Percentiles rank a stretch among this genome's conserved stretches.
These are phyloP conservation scores for Elephas maximus DNA, from an alignment of 2,113 vertebrate genomes.

Conservation along the genomic window DNA sequence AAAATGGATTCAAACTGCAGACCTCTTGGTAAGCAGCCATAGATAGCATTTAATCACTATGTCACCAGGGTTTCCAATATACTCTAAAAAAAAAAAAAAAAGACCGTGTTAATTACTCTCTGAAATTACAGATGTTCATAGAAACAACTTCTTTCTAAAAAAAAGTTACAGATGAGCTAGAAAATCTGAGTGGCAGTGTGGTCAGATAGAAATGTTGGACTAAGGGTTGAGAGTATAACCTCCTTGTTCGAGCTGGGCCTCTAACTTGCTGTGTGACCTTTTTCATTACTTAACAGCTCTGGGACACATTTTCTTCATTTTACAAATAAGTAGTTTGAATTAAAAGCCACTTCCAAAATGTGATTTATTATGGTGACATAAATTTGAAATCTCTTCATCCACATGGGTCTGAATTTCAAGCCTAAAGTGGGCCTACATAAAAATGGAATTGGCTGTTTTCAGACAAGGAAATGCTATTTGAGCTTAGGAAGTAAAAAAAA, in stretches of 20 bases:
- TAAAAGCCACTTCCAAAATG: background rate
- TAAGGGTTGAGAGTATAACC: background rate
- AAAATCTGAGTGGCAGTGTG: background rate
- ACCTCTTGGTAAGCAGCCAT: too few species aligned
- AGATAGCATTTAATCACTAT: too few species aligned
- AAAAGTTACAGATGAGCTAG: background rate
- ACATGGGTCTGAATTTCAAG: background rate
- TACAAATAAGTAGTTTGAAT: background rate
- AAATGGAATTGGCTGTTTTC: background rate
- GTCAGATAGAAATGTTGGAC: background rate
- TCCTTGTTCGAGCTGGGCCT: background rate
- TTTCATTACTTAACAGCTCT: background rate
- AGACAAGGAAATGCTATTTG: background rate
- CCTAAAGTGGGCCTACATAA: fast-evolving
- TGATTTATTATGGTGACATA: background rate
- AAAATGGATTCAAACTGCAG: too few species aligned
- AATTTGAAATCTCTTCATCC: background rate
- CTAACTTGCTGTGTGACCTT: background rate
- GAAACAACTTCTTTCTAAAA: background rate
- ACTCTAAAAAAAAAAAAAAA: too few species aligned
- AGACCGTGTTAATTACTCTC: background rate
- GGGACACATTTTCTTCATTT: background rate
- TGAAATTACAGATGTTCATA: background rate
- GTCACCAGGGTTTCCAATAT: too few species aligned
- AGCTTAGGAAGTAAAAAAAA: background rate